phyloP scores from a whole-genome alignment of 2,797 vertebrate genomes.

The Ctenosaura bakeri region DNA sequence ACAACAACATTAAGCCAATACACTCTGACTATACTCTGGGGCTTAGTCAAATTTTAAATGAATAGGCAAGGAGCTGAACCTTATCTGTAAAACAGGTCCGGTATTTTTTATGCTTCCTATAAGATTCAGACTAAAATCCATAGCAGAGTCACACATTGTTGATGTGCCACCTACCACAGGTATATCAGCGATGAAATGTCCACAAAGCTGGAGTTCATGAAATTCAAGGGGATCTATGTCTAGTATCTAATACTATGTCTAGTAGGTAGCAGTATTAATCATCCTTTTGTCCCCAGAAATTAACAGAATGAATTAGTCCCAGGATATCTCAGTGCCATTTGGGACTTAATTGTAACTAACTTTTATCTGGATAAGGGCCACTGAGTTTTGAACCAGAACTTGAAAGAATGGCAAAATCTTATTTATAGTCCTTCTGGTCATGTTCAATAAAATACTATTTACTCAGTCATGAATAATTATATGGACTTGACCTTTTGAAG shows the following conservation, averaged over 20 bases:
- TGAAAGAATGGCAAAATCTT: conserved; percentile 41
- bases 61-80: too few species aligned
- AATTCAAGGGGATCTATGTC: background rate
- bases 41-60: too few species aligned
- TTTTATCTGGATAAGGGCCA: background rate
- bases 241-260: background rate
- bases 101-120: too few species aligned
- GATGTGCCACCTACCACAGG: too few species aligned
- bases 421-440: conserved; percentile 53
- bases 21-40: too few species aligned
- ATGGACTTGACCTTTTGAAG: conserved; percentile 61
- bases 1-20: too few species aligned
- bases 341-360: background rate
- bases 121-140: too few species aligned
- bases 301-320: background rate
- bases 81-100: too few species aligned
- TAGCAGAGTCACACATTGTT: too few species aligned
- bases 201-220: background rate
- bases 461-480: conserved; percentile 66
- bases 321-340: background rate
- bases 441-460: conserved; percentile 64
- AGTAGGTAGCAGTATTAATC: background rate
- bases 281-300: background rate
- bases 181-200: background rate
- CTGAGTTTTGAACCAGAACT: conserved; percentile 16